Conservation (phyloP, 2,797 vertebrate genomes). For the Heterohyrax brucei region DNA sequence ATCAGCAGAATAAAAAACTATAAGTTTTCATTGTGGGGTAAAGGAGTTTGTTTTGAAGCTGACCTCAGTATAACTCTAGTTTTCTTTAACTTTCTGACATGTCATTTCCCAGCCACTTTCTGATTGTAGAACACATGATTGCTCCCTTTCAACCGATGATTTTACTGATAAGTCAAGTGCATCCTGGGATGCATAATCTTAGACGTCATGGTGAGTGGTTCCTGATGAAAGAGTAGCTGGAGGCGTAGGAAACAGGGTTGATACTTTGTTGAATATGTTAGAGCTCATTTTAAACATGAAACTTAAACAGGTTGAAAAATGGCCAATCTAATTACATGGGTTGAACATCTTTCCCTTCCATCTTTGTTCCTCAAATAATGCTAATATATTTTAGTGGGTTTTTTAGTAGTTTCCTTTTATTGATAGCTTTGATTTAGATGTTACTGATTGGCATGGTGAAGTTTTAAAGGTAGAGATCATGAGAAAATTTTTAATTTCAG, state of each 20-base stretch:
- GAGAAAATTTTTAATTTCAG: neutral
- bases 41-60: neutral
- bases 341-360: neutral
- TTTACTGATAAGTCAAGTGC: conserved; percentile 75
- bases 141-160: conserved; percentile 67
- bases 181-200: conserved; percentile 74
- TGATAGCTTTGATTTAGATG: conserved; percentile 42
- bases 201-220: neutral
- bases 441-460: neutral
- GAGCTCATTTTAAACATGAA: neutral
- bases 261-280: neutral
- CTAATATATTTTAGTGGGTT: neutral
- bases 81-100: conserved; percentile 63
- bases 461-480: conserved; percentile 43
- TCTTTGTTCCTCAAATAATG: conserved; percentile 14
- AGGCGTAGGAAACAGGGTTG: neutral
- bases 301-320: neutral
- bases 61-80: neutral
- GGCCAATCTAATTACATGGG: neutral
- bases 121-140: conserved; percentile 23
- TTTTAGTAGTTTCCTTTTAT: neutral
- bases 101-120: conserved; percentile 60
- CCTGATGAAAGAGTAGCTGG: neutral
- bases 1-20: neutral
- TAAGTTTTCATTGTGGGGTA: neutral